Evolutionary conservation across 2,113 vertebrate genomes (phyloP).

Genomic region (Thunnus thynnus): DNA sequence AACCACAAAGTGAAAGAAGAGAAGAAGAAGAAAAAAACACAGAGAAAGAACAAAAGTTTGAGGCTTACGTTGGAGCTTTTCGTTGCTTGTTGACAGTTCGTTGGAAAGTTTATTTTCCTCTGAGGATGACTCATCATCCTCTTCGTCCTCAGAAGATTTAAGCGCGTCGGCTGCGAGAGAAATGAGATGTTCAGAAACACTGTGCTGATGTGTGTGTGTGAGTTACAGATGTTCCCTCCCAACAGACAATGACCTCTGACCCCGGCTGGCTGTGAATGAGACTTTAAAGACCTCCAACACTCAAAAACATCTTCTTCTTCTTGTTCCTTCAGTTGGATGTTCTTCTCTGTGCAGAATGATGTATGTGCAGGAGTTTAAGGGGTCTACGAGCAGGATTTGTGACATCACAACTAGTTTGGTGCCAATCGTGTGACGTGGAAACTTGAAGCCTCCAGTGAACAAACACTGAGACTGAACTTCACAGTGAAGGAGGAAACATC

Average conservation of each 20-base stretch:
- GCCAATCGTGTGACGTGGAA: too few species aligned
- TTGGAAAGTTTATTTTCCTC: constrained; percentile 88
- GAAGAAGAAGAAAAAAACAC: too few species aligned
- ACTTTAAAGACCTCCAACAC: neutral
- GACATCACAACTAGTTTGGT: too few species aligned
- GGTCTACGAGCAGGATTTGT: too few species aligned
- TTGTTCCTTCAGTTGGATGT: too few species aligned
- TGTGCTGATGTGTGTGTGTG: neutral
- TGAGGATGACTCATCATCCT: constrained; percentile 93
- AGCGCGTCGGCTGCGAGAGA: constrained; percentile 81
- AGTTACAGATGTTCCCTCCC: constrained; percentile 4
- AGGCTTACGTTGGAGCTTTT: constrained; percentile 77
- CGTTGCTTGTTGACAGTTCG: constrained; percentile 72
- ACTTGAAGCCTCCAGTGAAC: too few species aligned
- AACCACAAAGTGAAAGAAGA: neutral
- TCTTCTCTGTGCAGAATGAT: too few species aligned
- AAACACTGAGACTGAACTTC: too few species aligned
- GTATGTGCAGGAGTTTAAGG: too few species aligned
- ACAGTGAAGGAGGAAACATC: too few species aligned
- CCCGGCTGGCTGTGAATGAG: constrained; percentile 4
- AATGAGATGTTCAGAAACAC: neutral
- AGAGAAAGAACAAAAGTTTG: constrained; percentile 25
- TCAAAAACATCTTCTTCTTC: too few species aligned
- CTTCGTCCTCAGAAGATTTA: constrained; percentile 92
- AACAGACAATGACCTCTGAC: constrained; percentile 54